phyloP scores from a whole-genome alignment of 2,888 invertebrate species.

The Dasysyrphus albostriatus region DNA sequence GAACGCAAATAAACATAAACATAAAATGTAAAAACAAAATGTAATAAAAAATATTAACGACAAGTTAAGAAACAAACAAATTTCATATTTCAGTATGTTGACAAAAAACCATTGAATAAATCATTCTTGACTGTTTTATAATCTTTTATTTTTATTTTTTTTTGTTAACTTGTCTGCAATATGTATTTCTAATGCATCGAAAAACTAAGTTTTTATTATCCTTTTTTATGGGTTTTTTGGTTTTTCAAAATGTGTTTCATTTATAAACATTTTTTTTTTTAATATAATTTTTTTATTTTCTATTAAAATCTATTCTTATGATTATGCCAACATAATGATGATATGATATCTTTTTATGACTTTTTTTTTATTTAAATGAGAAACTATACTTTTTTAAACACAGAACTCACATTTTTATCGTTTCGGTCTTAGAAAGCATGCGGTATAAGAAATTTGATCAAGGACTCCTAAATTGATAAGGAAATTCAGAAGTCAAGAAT shows the following conservation, averaged over 20 bases:
- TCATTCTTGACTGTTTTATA: neutral
- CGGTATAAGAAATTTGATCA: no score
- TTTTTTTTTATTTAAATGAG: no score
- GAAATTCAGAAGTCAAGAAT: no score
- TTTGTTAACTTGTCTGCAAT: neutral
- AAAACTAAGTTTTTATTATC: neutral
- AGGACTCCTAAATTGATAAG: no score
- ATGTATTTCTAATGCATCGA: neutral
- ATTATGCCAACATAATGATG: no score
- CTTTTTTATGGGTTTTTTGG: neutral
- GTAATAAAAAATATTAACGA: neutral
- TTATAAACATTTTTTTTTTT: neutral
- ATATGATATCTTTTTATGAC: no score
- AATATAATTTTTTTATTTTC: neutral
- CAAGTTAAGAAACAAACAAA: neutral
- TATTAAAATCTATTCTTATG: neutral
- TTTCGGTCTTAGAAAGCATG: no score
- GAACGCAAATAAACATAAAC: neutral
- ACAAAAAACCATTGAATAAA: neutral
- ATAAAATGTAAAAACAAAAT: neutral
- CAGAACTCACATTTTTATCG: no score
- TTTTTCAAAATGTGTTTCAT: neutral
- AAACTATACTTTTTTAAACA: no score
- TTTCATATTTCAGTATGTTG: neutral
- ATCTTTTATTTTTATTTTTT: neutral